Percentiles rank a stretch among this genome's conserved stretches.
Conservation (phyloP, 23 tunicate genomes). For the Diplosoma virens region DNA sequence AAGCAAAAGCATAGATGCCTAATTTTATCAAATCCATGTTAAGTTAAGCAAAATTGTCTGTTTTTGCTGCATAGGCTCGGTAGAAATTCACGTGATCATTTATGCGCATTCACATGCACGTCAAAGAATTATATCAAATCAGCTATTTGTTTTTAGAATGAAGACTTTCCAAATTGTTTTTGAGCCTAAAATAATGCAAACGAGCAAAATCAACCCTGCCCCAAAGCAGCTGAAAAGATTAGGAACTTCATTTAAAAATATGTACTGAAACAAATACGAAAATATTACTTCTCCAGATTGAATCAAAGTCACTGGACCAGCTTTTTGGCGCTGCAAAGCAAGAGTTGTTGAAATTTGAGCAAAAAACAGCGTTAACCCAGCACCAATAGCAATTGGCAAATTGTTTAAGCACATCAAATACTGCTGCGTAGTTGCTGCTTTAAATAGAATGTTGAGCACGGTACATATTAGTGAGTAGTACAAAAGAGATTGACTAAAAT, state of each 20-base stretch:
- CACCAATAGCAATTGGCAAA: neutral
- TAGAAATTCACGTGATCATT: too few species aligned
- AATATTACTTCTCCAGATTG: constrained; percentile 27
- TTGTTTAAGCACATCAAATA: neutral
- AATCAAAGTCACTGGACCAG: constrained; percentile 25
- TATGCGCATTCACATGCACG: too few species aligned
- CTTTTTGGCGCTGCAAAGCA: constrained; percentile 33
- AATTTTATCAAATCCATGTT: too few species aligned
- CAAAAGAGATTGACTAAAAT: constrained; percentile 21
- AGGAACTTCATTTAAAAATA: constrained; percentile 6
- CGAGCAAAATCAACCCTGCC: constrained; percentile 8
- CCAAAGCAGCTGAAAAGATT: constrained; percentile 19
- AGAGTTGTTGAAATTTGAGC: constrained; percentile 4
- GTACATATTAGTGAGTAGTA: neutral
- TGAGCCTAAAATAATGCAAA: neutral
- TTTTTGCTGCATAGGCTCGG: too few species aligned
- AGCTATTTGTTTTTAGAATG: too few species aligned
- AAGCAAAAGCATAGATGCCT: too few species aligned
- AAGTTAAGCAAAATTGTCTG: too few species aligned
- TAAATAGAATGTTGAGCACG: neutral
- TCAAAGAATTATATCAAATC: too few species aligned
- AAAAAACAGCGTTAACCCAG: neutral
- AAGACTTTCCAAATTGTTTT: neutral
- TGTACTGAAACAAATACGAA: constrained; percentile 25
- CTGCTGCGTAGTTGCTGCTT: neutral